A percentile compares a stretch with the other conserved stretches of the same genome.
Conservation (phyloP, 2,888 invertebrate species). For the Agonum fuliginosum region DNA sequence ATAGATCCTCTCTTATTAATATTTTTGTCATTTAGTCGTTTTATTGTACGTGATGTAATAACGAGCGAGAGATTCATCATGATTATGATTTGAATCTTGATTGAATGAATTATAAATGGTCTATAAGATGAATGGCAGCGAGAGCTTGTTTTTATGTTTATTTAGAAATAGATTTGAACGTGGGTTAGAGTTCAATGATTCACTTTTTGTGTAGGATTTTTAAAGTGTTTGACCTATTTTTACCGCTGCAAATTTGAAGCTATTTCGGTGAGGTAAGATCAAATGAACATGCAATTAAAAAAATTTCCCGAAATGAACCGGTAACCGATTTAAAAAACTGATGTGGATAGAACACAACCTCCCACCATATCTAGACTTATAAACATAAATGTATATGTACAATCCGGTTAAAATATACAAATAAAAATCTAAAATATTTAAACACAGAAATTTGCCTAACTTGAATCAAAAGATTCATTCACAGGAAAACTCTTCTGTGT, state of each 20-base stretch:
- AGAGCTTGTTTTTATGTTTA: background rate
- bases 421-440: too few relatives aligned
- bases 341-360: too few relatives aligned
- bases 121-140: background rate
- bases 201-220: slow-evolving; percentile 9
- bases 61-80: background rate
- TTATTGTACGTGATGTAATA: background rate
- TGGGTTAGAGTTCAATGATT: slow-evolving; percentile 20
- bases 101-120: slow-evolving; percentile 2
- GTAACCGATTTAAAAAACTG: too few relatives aligned
- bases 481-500: too few relatives aligned
- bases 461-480: too few relatives aligned
- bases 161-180: background rate
- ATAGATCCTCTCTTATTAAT: slow-evolving; percentile 31
- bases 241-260: background rate
- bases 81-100: slow-evolving; percentile 1
- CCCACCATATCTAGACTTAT: too few relatives aligned
- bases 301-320: background rate
- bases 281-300: slow-evolving; percentile 10
- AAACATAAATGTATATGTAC: too few relatives aligned
- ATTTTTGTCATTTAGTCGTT: slow-evolving; percentile 1
- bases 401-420: too few relatives aligned
- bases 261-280: background rate
- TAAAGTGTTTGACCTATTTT: slow-evolving; percentile 3
- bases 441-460: too few relatives aligned